Evolutionary conservation across 2,888 invertebrate species (phyloP).

Genomic region (Tanaodytes sp.): DNA sequence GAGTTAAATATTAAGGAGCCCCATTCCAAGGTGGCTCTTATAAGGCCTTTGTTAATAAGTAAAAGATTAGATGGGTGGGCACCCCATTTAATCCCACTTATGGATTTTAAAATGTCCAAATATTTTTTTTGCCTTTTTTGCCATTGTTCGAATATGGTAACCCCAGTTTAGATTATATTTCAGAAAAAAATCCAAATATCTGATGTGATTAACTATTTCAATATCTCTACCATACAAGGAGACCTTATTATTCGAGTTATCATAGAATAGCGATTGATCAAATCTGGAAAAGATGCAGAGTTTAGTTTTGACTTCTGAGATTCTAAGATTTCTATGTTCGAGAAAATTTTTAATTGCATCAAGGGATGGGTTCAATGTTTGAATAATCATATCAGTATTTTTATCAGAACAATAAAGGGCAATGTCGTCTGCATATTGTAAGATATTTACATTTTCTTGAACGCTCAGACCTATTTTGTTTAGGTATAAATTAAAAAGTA

Average conservation of each 20-base stretch:
- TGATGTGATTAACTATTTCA: neutral
- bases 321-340: neutral
- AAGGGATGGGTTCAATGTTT: neutral
- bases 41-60: neutral
- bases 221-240: neutral
- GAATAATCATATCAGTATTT: neutral
- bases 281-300: no score
- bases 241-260: no score
- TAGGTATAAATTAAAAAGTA: neutral
- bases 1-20: neutral
- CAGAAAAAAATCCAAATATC: neutral
- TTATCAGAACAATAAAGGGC: neutral
- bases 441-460: neutral
- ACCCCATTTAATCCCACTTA: neutral
- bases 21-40: conserved; percentile 6
- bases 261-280: no score
- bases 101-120: neutral
- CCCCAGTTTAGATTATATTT: neutral
- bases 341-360: neutral
- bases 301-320: neutral
- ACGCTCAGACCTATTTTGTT: neutral
- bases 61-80: neutral
- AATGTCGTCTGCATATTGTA: neutral
- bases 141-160: neutral
- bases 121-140: neutral